Conservation (phyloP, 2,888 invertebrate species). For the Lasioglossum oenotherae region DNA sequence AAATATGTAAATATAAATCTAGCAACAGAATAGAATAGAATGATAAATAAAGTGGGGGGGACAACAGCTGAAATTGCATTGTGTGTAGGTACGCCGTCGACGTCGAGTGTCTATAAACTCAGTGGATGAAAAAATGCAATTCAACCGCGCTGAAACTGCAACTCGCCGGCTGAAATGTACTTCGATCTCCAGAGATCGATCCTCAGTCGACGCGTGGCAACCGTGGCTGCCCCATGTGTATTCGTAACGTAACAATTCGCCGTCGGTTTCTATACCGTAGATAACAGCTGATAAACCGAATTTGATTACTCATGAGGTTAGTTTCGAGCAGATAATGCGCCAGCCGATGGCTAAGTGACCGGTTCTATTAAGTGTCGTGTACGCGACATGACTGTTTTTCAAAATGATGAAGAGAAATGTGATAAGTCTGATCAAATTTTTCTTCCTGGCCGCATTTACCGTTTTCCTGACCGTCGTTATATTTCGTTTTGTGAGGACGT, state of each 20-base stretch:
- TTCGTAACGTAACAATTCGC: constrained; percentile 6
- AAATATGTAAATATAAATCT: background rate
- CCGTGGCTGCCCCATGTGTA: constrained; percentile 23
- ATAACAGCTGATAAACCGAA: constrained; percentile 54
- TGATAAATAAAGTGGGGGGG: no score
- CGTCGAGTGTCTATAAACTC: background rate
- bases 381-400: constrained; percentile 61
- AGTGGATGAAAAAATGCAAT: background rate
- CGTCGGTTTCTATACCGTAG: constrained; percentile 4
- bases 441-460: constrained; percentile 77
- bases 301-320: constrained; percentile 50
- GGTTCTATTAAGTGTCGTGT: constrained; percentile 16
- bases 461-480: constrained; percentile 80
- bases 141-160: constrained; percentile 22
- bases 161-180: constrained; percentile 14
- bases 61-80: background rate
- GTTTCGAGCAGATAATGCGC: constrained; percentile 39
- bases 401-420: constrained; percentile 82
- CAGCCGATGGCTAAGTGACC: constrained; percentile 26
- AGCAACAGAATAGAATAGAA: background rate
- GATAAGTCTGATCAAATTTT: constrained; percentile 82
- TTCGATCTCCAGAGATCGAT: constrained; percentile 50
- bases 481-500: constrained; percentile 78
- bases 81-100: background rate
- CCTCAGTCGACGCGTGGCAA: constrained; percentile 57